These are phyloP conservation scores for Ophiodon elongatus DNA, from an alignment of 2,113 vertebrate genomes.

Conservation along the genomic window DNA sequence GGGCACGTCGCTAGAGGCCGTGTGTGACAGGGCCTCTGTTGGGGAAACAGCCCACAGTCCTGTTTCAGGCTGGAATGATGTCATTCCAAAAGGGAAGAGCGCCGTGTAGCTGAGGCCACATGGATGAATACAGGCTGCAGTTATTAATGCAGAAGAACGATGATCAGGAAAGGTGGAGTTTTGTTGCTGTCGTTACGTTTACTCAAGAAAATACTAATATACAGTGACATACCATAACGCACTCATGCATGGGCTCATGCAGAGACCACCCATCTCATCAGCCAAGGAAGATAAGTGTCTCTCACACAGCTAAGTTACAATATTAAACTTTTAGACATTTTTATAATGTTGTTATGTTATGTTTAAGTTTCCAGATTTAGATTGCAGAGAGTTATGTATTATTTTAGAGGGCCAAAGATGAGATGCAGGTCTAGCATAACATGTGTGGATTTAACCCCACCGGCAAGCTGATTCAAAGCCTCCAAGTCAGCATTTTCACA, in stretches of 20 bases:
- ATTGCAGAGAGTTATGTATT: slow-evolving; percentile 38
- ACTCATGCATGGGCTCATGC: neutral
- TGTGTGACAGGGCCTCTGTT: slow-evolving; percentile 53
- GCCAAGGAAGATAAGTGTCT: neutral
- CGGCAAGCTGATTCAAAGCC: slow-evolving; percentile 7
- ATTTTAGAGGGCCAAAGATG: slow-evolving; percentile 28
- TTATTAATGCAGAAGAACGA: slow-evolving; percentile 44
- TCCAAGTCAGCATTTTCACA: slow-evolving; percentile 32
- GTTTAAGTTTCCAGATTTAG: slow-evolving; percentile 61
- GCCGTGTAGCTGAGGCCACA: neutral
- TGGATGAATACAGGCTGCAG: slow-evolving; percentile 21
- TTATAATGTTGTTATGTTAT: slow-evolving; percentile 36
- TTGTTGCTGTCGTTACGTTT: slow-evolving; percentile 32
- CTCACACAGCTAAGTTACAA: slow-evolving; percentile 2
- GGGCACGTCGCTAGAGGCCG: neutral
- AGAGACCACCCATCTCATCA: slow-evolving; percentile 56
- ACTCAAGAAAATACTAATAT: slow-evolving; percentile 26
- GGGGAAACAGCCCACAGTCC: slow-evolving; percentile 40
- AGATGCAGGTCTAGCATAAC: slow-evolving; percentile 18
- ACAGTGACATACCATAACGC: slow-evolving; percentile 29
- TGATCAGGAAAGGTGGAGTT: slow-evolving; percentile 40
- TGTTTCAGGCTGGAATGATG: slow-evolving; percentile 54
- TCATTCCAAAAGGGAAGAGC: slow-evolving; percentile 44
- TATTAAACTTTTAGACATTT: slow-evolving; percentile 25
- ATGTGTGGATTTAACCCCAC: slow-evolving; percentile 33